Percentiles rank a stretch among this genome's conserved stretches.
phyloP scores from a whole-genome alignment of 1,140 invertebrate genomes.

The Diorhabda elongata region DNA sequence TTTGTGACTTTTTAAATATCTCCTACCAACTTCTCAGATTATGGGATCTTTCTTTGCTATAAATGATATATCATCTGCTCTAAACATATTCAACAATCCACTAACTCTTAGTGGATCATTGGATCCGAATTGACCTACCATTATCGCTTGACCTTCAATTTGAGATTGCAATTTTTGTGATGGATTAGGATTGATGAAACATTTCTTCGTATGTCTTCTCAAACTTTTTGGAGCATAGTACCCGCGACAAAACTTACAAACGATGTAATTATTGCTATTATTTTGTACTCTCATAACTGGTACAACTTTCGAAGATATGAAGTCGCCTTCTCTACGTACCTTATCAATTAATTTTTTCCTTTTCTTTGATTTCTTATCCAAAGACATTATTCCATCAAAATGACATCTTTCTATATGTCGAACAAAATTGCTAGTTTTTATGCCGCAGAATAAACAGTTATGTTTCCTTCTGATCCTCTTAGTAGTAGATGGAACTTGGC shows the following conservation, averaged over 20 bases:
- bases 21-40: slow-evolving; percentile 29
- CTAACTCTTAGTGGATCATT: slow-evolving; percentile 17
- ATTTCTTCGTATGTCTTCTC: slow-evolving; percentile 9
- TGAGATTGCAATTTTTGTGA: slow-evolving; percentile 4
- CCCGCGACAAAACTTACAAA: slow-evolving; percentile 10
- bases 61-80: slow-evolving; percentile 30
- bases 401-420: slow-evolving; percentile 22
- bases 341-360: slow-evolving; percentile 15
- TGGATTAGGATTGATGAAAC: slow-evolving; percentile 7
- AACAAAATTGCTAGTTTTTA: slow-evolving; percentile 18
- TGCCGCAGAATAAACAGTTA: slow-evolving; percentile 15
- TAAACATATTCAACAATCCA: slow-evolving; percentile 19
- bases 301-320: neutral
- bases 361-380: slow-evolving; percentile 1
- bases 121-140: slow-evolving; percentile 17
- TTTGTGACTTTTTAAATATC: slow-evolving; percentile 27
- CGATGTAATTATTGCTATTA: neutral
- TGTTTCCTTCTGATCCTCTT: neutral
- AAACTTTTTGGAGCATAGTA: slow-evolving; percentile 15
- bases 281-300: slow-evolving; percentile 4
- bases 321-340: slow-evolving; percentile 10
- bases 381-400: slow-evolving; percentile 1
- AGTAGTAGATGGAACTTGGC: too few species aligned
- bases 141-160: slow-evolving; percentile 19
- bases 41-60: slow-evolving; percentile 28